These are phyloP conservation scores for Semotilus atromaculatus DNA, from an alignment of 2,797 vertebrate genomes.

Conservation along the genomic window DNA sequence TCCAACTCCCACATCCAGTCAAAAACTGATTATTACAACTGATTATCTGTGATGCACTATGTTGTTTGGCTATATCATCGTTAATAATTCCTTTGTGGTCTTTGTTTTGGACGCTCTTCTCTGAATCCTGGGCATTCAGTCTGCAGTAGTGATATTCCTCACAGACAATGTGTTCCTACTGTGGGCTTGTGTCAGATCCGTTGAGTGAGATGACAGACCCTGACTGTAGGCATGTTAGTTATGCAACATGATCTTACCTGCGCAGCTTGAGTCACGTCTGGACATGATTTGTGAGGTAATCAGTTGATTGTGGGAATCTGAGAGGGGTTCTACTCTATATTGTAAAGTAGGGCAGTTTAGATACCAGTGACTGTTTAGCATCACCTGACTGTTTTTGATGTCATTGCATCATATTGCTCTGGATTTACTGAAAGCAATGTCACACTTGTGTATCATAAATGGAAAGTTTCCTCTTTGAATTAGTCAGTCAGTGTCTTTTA, in stretches of 20 bases:
- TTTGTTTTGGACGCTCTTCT: neutral
- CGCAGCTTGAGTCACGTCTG: conserved; percentile 70
- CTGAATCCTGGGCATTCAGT: neutral
- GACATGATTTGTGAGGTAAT: conserved; percentile 63
- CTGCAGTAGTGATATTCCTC: conserved; percentile 26
- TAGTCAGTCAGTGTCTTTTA: conserved; percentile 3
- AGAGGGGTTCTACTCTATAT: conserved; percentile 31
- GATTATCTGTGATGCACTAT: neutral
- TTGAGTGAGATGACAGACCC: conserved; percentile 36
- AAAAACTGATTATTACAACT: neutral
- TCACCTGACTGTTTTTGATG: neutral
- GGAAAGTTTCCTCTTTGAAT: conserved; percentile 15
- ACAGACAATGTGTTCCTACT: conserved; percentile 5
- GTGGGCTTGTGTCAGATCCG: conserved; percentile 34
- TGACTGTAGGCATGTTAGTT: conserved; percentile 60
- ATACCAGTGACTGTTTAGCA: neutral
- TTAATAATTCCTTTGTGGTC: neutral
- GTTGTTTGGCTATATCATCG: neutral
- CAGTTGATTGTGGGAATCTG: conserved; percentile 18
- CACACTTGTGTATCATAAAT: neutral
- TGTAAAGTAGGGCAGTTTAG: neutral
- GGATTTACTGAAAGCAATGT: neutral
- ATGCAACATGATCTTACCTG: conserved; percentile 75
- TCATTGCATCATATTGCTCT: neutral
- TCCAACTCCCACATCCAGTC: neutral